Conservation (phyloP, 1,140 invertebrate species). For the Drosophila paulistorum region DNA sequence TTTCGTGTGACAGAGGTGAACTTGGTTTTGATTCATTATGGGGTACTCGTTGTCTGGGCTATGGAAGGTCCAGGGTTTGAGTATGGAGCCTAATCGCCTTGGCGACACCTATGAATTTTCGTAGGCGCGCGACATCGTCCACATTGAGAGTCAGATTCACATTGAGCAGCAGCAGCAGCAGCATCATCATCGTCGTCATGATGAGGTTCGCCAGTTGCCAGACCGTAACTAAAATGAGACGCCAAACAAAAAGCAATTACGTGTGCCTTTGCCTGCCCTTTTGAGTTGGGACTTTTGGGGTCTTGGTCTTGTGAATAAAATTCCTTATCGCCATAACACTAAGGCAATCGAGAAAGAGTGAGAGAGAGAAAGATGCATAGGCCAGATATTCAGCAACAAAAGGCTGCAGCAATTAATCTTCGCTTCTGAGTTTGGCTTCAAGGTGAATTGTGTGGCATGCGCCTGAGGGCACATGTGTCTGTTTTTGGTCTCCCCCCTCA, state of each 20-base stretch:
- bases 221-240: constrained; percentile 81
- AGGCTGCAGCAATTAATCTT: constrained; percentile 79
- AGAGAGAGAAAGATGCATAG: constrained; percentile 37
- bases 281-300: constrained; percentile 33
- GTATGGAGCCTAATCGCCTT: constrained; percentile 64
- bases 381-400: constrained; percentile 70
- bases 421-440: constrained; percentile 78
- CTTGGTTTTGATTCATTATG: constrained; percentile 71
- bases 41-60: constrained; percentile 38
- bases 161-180: constrained; percentile 43
- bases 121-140: constrained; percentile 60
- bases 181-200: constrained; percentile 36
- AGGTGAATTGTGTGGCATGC: constrained; percentile 79
- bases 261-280: constrained; percentile 60
- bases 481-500: neutral
- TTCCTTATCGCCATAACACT: constrained; percentile 68
- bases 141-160: constrained; percentile 26
- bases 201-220: constrained; percentile 50
- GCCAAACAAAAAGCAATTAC: constrained; percentile 81
- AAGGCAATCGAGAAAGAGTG: constrained; percentile 6
- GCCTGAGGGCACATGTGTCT: constrained; percentile 58
- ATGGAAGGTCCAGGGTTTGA: constrained; percentile 2
- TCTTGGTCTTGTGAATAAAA: constrained; percentile 60
- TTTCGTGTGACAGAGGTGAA: constrained; percentile 37
- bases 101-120: constrained; percentile 71